These are phyloP conservation scores for Philereme vetulata DNA, from an alignment of 2,888 invertebrate species.

Conservation along the genomic window DNA sequence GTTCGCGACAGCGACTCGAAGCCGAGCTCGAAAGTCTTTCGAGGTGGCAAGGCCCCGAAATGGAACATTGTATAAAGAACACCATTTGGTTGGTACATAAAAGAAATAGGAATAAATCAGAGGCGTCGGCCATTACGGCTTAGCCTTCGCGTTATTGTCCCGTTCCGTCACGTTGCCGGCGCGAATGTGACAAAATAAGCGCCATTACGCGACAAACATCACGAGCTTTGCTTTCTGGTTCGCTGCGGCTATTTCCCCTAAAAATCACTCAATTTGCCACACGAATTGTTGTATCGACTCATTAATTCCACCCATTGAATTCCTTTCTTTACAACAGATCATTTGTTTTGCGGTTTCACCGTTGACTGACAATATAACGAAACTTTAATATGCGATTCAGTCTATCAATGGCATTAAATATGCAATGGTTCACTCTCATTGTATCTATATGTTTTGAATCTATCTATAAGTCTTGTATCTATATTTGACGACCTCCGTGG, in stretches of 20 bases:
- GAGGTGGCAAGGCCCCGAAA: slow-evolving; percentile 47
- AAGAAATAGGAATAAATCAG: slow-evolving; percentile 81
- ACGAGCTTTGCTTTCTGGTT: slow-evolving; percentile 47
- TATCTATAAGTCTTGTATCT: too few species aligned
- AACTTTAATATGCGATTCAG: too few species aligned
- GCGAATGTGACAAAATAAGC: slow-evolving; percentile 76
- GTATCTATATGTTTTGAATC: too few species aligned
- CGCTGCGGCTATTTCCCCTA: slow-evolving; percentile 18
- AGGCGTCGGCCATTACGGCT: slow-evolving; percentile 71
- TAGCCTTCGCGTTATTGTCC: slow-evolving; percentile 69
- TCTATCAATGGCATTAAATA: too few species aligned
- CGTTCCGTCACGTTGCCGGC: slow-evolving; percentile 72
- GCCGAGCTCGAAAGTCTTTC: slow-evolving; percentile 23
- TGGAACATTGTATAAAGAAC: slow-evolving; percentile 67
- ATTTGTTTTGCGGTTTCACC: not conserved
- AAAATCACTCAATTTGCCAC: slow-evolving; percentile 19
- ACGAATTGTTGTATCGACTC: slow-evolving; percentile 13
- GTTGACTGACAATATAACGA: too few species aligned
- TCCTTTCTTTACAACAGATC: slow-evolving; percentile 1
- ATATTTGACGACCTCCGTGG: too few species aligned
- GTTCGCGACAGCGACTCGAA: slow-evolving; percentile 55
- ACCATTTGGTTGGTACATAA: slow-evolving; percentile 75
- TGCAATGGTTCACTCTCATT: too few species aligned
- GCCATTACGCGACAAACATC: slow-evolving; percentile 66
- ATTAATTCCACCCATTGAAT: slow-evolving; percentile 2